These are phyloP conservation scores for Casuarius casuarius DNA, from an alignment of 2,113 vertebrate genomes.

Conservation along the genomic window DNA sequence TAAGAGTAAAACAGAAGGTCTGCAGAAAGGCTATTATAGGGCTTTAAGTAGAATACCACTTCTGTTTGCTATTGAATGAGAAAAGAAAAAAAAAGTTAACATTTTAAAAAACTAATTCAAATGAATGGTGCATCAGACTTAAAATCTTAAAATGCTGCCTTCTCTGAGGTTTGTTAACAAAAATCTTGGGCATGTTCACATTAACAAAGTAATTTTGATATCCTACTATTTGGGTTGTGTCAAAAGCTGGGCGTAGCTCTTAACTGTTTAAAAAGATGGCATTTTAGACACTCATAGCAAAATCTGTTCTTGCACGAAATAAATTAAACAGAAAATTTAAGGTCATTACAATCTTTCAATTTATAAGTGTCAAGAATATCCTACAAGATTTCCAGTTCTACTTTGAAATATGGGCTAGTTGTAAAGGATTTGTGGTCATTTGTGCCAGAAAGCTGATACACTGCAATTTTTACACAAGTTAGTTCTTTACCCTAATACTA, in stretches of 20 bases:
- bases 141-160: not conserved
- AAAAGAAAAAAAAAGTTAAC: not conserved
- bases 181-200: not conserved
- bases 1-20: not conserved
- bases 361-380: not conserved
- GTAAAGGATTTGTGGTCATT: not conserved
- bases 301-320: not conserved
- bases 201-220: not conserved
- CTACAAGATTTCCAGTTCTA: not conserved
- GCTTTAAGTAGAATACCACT: not conserved
- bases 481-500: not conserved
- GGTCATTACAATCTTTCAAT: not conserved
- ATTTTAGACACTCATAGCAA: not conserved
- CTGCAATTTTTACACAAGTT: not conserved
- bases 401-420: not conserved
- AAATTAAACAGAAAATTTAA: not conserved
- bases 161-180: not conserved
- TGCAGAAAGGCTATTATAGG: not conserved
- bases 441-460: not conserved
- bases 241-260: not conserved
- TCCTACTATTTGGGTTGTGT: not conserved
- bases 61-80: not conserved
- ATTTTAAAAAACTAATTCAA: not conserved
- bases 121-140: not conserved
- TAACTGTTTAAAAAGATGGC: not conserved